A percentile compares a stretch with the other conserved stretches of the same genome.
Evolutionary conservation across 2,888 invertebrate species (phyloP).

Genomic region (Epistrophe grossulariae): DNA sequence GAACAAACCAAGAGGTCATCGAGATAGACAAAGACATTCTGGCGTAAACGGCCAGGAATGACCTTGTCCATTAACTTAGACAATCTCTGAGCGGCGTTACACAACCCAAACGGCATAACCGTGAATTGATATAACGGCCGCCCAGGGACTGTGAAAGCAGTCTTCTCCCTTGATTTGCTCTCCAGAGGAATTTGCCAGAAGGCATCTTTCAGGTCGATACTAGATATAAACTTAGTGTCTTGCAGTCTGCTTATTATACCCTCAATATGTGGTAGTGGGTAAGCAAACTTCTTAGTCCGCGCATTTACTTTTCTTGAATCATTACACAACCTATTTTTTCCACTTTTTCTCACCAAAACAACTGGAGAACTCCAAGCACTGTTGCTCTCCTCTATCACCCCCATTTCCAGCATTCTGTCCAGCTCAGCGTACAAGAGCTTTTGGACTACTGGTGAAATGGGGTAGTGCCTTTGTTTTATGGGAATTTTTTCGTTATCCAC

Average conservation of each 20-base stretch:
- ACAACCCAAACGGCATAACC: slow-evolving; percentile 8
- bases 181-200: slow-evolving; percentile 27
- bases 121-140: not conserved
- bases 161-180: slow-evolving; percentile 13
- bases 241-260: slow-evolving; percentile 9
- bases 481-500: slow-evolving; percentile 13
- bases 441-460: slow-evolving; percentile 30
- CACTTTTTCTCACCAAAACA: not conserved
- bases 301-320: not conserved
- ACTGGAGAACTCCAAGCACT: slow-evolving; percentile 25
- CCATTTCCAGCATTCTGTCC: slow-evolving; percentile 21
- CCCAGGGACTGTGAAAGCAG: slow-evolving; percentile 15
- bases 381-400: not conserved
- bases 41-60: slow-evolving; percentile 1
- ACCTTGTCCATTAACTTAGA: slow-evolving; percentile 34
- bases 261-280: not conserved
- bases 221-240: slow-evolving; percentile 8
- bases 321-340: not conserved
- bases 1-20: slow-evolving; percentile 14
- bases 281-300: not conserved
- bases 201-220: slow-evolving; percentile 16
- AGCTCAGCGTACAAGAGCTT: slow-evolving; percentile 29
- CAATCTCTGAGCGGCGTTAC: slow-evolving; percentile 30
- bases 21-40: slow-evolving; percentile 31
- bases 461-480: slow-evolving; percentile 23